Evolutionary conservation across 2,113 vertebrate species (phyloP).

Genomic region (Eonycteris spelaea): DNA sequence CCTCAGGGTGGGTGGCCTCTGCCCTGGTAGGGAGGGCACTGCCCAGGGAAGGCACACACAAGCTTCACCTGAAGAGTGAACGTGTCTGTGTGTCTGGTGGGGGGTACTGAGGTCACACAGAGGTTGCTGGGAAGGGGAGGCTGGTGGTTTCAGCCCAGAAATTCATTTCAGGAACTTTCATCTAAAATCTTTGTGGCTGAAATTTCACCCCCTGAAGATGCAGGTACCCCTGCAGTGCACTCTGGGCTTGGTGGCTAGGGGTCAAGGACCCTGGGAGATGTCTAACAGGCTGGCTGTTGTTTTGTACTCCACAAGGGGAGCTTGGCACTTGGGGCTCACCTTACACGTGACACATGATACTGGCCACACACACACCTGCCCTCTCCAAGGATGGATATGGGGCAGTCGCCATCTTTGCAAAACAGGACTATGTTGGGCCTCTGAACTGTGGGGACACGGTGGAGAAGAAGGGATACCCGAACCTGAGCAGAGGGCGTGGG

Average conservation of each 20-base stretch:
- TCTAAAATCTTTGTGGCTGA: not conserved
- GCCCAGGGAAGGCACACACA: fast-evolving
- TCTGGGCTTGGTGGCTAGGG: not conserved
- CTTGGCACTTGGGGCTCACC: not conserved
- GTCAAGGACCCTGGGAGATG: not conserved
- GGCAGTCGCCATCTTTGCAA: not conserved
- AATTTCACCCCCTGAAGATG: not conserved
- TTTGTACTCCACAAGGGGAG: not conserved
- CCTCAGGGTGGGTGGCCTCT: not conserved
- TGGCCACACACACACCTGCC: not conserved
- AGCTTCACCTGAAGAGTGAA: not conserved
- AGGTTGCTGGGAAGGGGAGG: not conserved
- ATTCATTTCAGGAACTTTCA: not conserved
- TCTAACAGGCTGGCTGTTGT: not conserved
- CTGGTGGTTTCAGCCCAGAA: not conserved
- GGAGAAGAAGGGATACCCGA: not conserved
- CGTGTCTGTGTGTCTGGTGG: fast-evolving
- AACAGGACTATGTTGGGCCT: not conserved
- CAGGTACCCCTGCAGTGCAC: not conserved
- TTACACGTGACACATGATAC: not conserved
- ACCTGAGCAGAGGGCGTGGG: not conserved
- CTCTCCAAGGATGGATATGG: not conserved
- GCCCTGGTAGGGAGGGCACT: fast-evolving
- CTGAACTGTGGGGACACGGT: not conserved
- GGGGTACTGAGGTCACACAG: not conserved